Conservation (phyloP, 2,113 vertebrate genomes). For the Atlantisia rogersi region DNA sequence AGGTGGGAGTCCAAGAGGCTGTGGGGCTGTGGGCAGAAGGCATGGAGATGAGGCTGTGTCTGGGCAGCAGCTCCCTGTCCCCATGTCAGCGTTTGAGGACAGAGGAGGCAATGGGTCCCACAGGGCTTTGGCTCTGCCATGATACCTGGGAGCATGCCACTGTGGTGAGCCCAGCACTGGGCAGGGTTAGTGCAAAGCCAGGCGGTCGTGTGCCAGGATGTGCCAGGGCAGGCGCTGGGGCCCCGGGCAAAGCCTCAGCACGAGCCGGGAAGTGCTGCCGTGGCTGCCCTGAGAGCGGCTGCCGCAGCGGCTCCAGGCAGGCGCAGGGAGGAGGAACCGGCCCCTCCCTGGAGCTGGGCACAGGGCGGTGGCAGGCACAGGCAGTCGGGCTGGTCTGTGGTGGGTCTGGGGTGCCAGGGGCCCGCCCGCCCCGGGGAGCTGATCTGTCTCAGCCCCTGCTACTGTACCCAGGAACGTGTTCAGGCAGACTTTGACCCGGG, state of each 20-base stretch:
- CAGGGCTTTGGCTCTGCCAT: accelerated
- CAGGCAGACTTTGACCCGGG: not conserved
- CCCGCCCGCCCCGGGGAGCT: accelerated
- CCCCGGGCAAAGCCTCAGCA: not conserved
- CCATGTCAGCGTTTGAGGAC: accelerated
- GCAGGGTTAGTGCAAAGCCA: not conserved
- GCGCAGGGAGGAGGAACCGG: not conserved
- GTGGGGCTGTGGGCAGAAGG: not conserved
- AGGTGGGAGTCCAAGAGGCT: not conserved
- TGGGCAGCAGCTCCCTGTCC: not conserved
- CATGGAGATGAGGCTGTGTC: accelerated
- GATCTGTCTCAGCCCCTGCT: accelerated
- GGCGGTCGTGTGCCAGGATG: accelerated
- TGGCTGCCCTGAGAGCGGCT: accelerated
- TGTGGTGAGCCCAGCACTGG: accelerated
- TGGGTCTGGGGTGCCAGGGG: not conserved
- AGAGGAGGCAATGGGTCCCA: accelerated
- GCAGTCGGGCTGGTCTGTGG: accelerated
- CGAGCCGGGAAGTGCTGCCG: not conserved
- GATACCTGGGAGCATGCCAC: accelerated
- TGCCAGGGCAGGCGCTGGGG: accelerated
- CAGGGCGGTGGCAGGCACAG: accelerated
- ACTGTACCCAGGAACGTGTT: accelerated
- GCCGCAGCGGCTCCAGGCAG: accelerated
- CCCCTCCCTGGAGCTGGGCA: not conserved